These are phyloP conservation scores for Contarinia nasturtii DNA, from an alignment of 1,140 invertebrate species.

Conservation along the genomic window DNA sequence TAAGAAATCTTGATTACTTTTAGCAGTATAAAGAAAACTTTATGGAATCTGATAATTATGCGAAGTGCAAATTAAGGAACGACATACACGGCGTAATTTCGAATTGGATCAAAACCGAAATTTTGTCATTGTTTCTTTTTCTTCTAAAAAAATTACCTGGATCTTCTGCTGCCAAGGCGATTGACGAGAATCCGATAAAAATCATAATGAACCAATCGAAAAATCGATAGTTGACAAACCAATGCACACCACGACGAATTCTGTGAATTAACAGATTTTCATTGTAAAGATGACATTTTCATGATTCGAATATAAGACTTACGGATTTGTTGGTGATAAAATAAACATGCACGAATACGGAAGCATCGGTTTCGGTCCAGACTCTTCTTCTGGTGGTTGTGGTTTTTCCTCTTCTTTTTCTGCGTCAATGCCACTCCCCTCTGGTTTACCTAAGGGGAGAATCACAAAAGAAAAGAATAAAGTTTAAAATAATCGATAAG, in stretches of 20 bases:
- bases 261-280: constrained; percentile 32
- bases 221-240: constrained; percentile 94
- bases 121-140: no score
- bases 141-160: no score
- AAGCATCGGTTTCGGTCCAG: constrained; percentile 96
- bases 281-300: neutral
- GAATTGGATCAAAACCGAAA: no score
- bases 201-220: constrained; percentile 99
- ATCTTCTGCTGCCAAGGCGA: constrained; percentile 97
- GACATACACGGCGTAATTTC: no score
- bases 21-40: no score
- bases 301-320: constrained; percentile 25
- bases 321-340: constrained; percentile 96
- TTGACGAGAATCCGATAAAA: constrained; percentile 92
- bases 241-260: constrained; percentile 81
- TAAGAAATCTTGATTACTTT: no score
- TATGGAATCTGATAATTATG: no score
- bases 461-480: no score
- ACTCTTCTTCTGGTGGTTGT: constrained; percentile 63
- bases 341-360: constrained; percentile 99
- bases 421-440: constrained; percentile 27
- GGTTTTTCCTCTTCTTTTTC: constrained; percentile 51
- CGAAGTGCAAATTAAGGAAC: no score
- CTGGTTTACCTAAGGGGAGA: no score
- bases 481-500: no score